A percentile compares a stretch with the other conserved stretches of the same genome.
Evolutionary conservation across 2,888 invertebrate species (phyloP).

Genomic region (Cephus spinipes): DNA sequence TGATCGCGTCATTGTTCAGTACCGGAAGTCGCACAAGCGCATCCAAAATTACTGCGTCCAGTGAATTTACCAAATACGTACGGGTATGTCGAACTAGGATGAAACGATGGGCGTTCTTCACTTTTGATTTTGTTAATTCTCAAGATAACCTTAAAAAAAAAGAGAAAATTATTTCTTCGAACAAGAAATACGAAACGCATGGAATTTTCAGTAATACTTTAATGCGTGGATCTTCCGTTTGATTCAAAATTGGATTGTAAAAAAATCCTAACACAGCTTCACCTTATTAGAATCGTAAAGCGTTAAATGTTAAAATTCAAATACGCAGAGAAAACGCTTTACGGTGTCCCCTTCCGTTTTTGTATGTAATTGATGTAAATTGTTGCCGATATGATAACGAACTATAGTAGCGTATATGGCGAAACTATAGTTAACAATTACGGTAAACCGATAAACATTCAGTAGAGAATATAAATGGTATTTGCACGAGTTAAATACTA

Average conservation of each 20-base stretch:
- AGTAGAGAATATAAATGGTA: constrained; percentile 28
- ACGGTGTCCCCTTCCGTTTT: background rate
- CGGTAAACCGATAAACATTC: constrained; percentile 31
- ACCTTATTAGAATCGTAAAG: constrained; percentile 12
- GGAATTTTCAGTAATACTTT: background rate
- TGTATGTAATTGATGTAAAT: constrained; percentile 51
- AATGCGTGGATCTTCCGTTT: background rate
- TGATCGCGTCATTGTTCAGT: background rate
- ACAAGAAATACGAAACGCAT: background rate
- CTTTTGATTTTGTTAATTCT: background rate
- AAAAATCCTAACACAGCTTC: background rate
- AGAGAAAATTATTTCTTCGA: background rate
- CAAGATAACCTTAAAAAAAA: background rate
- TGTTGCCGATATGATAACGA: constrained; percentile 55
- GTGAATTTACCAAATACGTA: background rate
- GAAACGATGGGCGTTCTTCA: constrained; percentile 4
- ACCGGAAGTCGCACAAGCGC: background rate
- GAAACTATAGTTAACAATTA: constrained; percentile 40
- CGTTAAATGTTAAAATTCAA: background rate
- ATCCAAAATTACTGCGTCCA: background rate
- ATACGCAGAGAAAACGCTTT: background rate
- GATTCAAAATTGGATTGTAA: background rate
- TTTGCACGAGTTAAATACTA: constrained; percentile 35
- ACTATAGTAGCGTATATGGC: constrained; percentile 27
- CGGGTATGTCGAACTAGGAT: background rate